Evolutionary conservation across 2,888 invertebrate genomes (phyloP), one percentile per base, ranked within the genome.

Genomic region (Homarus gammarus): DNA sequence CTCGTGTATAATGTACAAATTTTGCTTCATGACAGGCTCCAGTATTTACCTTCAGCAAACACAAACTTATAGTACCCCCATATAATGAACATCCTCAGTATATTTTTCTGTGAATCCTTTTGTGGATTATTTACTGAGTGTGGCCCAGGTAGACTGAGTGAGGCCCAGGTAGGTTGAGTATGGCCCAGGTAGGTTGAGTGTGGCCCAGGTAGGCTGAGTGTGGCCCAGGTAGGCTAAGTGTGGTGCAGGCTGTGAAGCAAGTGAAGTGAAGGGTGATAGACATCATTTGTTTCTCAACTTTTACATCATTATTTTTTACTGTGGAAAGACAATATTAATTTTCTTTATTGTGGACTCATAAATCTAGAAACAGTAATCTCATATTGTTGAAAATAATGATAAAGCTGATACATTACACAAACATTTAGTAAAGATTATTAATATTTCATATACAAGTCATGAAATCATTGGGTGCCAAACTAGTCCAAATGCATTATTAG

Each of bases 401-500:
- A n/a, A 83, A 49, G 6, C 6, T 36, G 2, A 72, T 0, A 49
- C 51, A 3, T 22, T 18, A 72, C 36, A 72, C 27, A 18, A 44
- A 44, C 44, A 31, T 1, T 31, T 77, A 44, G 18, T 68, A 40
- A 36, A 82, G 22, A 8, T 70, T 31, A 31, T 15, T 22, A 82
- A 31, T 33, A 40, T 64, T 31, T n/a, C 36, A 36, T 72, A 31
- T n/a, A 10, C 31, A 72, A 33, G 8, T 68, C 5, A 31, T 68
- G 31, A 31, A 82, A 15, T 40, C 27, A 27, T 38, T 72, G 72
- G 70, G 86, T 86, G 86, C 86, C 79, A 86, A 86, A 86, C 79
- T 86, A 86, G 86, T 86, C 86, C 86, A 86, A 72, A 78, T 33
- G 78, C 85, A 86, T 78, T 75, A 64, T 61, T 81, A 68, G 22